A percentile compares a stretch with the other conserved stretches of the same genome.
Evolutionary conservation across 2,888 invertebrate genomes (phyloP).

Genomic region (Biston betularia): DNA sequence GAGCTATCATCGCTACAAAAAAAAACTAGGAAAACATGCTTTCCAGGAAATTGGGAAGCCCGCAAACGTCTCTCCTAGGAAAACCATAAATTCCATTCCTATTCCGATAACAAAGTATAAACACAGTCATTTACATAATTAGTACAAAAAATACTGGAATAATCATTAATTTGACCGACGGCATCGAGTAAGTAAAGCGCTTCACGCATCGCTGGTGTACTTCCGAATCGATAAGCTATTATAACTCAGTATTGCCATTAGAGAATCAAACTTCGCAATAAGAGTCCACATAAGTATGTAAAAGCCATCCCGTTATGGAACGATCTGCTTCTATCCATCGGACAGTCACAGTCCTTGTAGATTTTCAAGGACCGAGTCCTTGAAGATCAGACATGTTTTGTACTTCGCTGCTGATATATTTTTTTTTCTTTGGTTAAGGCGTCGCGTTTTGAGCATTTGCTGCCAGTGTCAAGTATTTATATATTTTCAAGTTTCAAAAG

Average conservation of each 20-base stretch:
- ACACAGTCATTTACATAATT: neutral
- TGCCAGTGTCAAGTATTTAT: too few relatives aligned
- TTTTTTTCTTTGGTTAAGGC: too few relatives aligned
- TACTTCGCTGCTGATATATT: too few relatives aligned
- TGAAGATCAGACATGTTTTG: too few relatives aligned
- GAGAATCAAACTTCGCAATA: too few relatives aligned
- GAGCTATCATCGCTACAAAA: neutral
- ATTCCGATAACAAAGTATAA: conserved; percentile 13
- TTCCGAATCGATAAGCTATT: conserved; percentile 14
- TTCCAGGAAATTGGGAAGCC: neutral
- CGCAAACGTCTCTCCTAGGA: neutral
- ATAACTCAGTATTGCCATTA: conserved; percentile 2
- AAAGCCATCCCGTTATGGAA: too few relatives aligned
- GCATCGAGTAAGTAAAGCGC: conserved; percentile 11
- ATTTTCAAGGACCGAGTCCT: too few relatives aligned
- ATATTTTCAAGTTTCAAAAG: too few relatives aligned
- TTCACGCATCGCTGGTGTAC: conserved; percentile 4
- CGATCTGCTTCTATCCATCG: too few relatives aligned
- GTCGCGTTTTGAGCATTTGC: too few relatives aligned
- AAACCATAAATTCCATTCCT: conserved; percentile 5
- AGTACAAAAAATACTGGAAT: conserved; percentile 3
- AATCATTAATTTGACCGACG: conserved; percentile 9
- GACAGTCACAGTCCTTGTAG: too few relatives aligned
- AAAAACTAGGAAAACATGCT: neutral
- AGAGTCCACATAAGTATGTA: too few relatives aligned